These are phyloP conservation scores for Cinara cedri DNA, from an alignment of 2,888 invertebrate genomes.

Conservation along the genomic window DNA sequence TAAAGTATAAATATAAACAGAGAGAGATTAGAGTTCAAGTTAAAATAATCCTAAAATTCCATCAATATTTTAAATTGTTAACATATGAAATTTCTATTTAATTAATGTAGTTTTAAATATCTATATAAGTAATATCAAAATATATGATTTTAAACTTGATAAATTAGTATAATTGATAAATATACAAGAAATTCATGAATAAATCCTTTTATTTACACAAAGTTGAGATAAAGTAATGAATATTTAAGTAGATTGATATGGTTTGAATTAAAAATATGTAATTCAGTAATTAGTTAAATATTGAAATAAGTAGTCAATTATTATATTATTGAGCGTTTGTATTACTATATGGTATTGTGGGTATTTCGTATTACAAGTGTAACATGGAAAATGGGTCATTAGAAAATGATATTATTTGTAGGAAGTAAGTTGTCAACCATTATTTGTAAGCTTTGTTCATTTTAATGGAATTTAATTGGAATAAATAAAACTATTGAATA, in stretches of 20 bases:
- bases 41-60: no score
- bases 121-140: not conserved
- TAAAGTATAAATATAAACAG: no score
- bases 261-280: not conserved
- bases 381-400: not conserved
- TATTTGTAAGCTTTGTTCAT: not conserved
- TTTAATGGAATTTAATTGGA: not conserved
- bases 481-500: not conserved
- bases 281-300: slow-evolving; percentile 1
- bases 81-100: not conserved
- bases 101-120: no score
- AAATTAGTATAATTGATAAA: not conserved
- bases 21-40: no score
- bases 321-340: slow-evolving; percentile 6
- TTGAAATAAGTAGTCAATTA: not conserved
- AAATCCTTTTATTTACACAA: not conserved
- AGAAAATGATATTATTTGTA: not conserved
- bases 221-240: not conserved
- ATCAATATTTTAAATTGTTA: no score
- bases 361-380: not conserved
- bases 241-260: not conserved
- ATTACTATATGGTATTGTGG: not conserved
- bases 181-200: not conserved
- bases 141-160: not conserved
- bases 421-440: not conserved